These are phyloP conservation scores for Meloe dianella DNA, from an alignment of 2,888 invertebrate species.

Conservation along the genomic window DNA sequence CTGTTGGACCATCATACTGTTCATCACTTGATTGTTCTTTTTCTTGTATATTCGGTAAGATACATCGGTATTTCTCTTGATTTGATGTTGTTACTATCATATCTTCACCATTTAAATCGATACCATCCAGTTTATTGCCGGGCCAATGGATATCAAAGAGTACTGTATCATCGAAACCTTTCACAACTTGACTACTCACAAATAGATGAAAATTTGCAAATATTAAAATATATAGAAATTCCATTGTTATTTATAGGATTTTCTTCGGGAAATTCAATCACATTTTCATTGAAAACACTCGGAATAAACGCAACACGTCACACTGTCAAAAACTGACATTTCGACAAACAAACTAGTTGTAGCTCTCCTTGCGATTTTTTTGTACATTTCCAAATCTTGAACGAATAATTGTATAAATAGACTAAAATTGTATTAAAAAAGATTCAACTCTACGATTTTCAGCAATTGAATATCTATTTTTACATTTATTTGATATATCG, in stretches of 20 bases:
- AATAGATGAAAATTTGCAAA: neutral
- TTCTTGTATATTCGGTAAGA: conserved; percentile 72
- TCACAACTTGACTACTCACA: conserved; percentile 64
- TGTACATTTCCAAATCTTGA: neutral
- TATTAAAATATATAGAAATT: neutral
- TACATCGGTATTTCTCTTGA: conserved; percentile 84
- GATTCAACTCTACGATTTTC: no score
- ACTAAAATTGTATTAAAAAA: neutral
- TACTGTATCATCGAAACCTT: conserved; percentile 83
- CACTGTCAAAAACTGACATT: neutral
- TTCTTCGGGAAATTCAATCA: neutral
- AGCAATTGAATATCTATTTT: no score
- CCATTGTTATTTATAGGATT: neutral
- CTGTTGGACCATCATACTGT: conserved; percentile 75
- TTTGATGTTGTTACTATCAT: conserved; percentile 75
- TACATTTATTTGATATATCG: no score
- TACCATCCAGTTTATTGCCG: conserved; percentile 60
- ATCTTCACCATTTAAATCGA: conserved; percentile 62
- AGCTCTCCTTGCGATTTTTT: neutral
- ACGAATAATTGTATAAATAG: neutral
- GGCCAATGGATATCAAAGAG: conserved; percentile 83
- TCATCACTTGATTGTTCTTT: conserved; percentile 65
- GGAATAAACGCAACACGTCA: neutral
- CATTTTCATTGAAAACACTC: neutral
- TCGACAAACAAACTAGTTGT: neutral